These are phyloP conservation scores for Marcusenius ussheri DNA, from an alignment of 2,113 vertebrate genomes.

Conservation along the genomic window DNA sequence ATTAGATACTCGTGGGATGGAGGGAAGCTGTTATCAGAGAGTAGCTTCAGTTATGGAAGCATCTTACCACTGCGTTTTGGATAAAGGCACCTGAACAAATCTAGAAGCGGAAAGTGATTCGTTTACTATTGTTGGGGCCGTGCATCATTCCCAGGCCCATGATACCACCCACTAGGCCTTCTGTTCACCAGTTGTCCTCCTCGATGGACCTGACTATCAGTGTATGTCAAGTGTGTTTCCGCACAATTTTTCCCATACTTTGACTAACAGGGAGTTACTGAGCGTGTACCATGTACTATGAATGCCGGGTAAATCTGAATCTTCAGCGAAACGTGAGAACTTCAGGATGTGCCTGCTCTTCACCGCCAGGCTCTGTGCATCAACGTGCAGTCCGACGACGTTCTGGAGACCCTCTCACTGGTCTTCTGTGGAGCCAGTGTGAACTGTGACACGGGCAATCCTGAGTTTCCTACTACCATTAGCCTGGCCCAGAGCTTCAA, in stretches of 20 bases:
- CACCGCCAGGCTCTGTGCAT: conserved; percentile 74
- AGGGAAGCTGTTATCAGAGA: not conserved
- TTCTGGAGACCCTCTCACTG: conserved; percentile 82
- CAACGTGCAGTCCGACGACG: conserved; percentile 79
- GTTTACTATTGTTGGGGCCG: not conserved
- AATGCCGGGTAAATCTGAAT: not conserved
- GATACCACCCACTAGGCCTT: not conserved
- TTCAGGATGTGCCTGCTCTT: not conserved
- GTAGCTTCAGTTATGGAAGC: not conserved
- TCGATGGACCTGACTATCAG: not conserved
- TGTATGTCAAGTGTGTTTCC: not conserved
- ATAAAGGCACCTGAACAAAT: not conserved
- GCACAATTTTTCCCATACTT: not conserved
- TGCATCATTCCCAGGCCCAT: not conserved
- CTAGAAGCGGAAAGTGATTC: not conserved
- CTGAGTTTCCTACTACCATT: conserved; percentile 58
- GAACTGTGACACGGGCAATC: conserved; percentile 69
- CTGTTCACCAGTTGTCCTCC: not conserved
- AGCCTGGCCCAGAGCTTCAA: conserved; percentile 67
- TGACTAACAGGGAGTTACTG: not conserved
- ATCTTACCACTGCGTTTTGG: not conserved
- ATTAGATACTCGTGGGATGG: not conserved
- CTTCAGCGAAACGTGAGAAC: not conserved
- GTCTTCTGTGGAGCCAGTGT: conserved; percentile 86
- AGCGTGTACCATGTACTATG: not conserved